Evolutionary conservation across 2,888 invertebrate genomes (phyloP).

Genomic region (Parnassius smintheus): DNA sequence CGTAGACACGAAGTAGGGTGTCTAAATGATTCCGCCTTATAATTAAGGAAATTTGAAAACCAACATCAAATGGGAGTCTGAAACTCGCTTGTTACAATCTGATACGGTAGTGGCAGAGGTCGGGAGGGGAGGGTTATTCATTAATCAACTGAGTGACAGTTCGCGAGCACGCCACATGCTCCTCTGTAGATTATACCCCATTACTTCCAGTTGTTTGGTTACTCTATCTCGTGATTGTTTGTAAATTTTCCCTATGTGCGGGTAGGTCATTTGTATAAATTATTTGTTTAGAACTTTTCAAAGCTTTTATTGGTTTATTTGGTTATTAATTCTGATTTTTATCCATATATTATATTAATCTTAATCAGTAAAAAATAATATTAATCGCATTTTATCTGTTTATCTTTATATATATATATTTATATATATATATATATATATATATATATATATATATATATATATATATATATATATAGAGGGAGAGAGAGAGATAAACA

Average conservation of each 20-base stretch:
- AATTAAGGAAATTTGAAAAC: constrained; percentile 78
- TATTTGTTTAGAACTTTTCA: not conserved
- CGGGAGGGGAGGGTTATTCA: constrained; percentile 47
- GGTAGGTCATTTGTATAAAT: constrained; percentile 3
- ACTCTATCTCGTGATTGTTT: constrained; percentile 37
- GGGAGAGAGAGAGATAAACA: no score
- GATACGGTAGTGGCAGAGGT: constrained; percentile 37
- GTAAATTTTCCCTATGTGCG: constrained; percentile 18
- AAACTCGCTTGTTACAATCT: constrained; percentile 46
- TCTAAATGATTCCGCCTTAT: constrained; percentile 62
- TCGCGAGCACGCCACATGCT: constrained; percentile 56
- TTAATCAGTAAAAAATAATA: no score
- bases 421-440: no score
- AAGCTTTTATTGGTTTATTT: no score
- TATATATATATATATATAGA: no score
- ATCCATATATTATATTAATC: no score
- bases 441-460: no score
- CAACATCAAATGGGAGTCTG: constrained; percentile 43
- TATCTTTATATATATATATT: no score
- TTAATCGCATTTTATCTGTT: no score
- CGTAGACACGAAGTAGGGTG: constrained; percentile 41
- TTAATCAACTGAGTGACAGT: constrained; percentile 70
- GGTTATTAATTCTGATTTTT: no score
- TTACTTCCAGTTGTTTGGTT: constrained; percentile 51
- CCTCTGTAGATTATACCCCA: constrained; percentile 54